Conservation (phyloP, 2,797 vertebrate genomes). For the Leucoraja ocellata region DNA sequence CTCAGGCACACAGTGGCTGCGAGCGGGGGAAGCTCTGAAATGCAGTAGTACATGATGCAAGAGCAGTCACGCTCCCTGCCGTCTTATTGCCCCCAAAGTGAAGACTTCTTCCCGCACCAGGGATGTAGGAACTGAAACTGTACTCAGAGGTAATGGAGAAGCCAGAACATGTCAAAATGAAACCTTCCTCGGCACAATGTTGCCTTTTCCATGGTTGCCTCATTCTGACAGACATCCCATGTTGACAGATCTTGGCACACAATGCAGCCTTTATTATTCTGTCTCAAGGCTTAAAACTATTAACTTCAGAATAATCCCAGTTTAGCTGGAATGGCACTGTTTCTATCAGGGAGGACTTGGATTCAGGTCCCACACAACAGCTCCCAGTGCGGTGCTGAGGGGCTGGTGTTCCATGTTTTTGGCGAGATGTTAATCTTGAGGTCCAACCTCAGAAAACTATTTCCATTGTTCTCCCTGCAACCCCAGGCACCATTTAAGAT, state of each 20-base stretch:
- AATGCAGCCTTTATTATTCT: too few relatives aligned
- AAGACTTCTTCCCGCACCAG: neutral
- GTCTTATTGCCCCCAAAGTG: too few relatives aligned
- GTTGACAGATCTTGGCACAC: neutral
- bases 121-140: neutral
- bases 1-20: neutral
- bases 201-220: neutral
- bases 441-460: too few relatives aligned
- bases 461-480: neutral
- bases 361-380: neutral
- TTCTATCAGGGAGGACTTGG: neutral
- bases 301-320: neutral
- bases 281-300: neutral
- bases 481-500: neutral
- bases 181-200: neutral
- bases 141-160: neutral
- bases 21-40: neutral
- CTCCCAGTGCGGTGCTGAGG: neutral
- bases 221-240: neutral
- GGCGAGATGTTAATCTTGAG: neutral
- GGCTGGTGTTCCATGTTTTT: neutral
- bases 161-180: neutral
- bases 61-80: too few relatives aligned
- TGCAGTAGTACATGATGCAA: too few relatives aligned
- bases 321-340: neutral